Evolutionary conservation across 2,888 invertebrate species (phyloP).

Genomic region (Protodeltote pygarga): DNA sequence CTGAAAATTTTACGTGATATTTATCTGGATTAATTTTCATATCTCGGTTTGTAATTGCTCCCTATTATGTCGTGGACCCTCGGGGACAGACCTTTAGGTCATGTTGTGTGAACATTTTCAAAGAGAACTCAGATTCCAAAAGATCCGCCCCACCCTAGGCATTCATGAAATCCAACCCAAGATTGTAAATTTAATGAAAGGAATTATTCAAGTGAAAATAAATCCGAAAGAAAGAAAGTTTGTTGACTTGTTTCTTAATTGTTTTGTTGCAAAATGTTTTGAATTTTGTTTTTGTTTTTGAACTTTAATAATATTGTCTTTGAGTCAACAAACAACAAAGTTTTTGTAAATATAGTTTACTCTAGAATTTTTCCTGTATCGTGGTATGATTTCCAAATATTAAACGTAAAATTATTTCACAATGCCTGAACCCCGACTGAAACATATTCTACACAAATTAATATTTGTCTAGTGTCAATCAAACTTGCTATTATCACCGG

Average conservation of each 20-base stretch:
- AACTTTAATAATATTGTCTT: no score
- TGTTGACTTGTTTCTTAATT: conserved; percentile 22
- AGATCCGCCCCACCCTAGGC: conserved; percentile 16
- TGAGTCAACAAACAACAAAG: no score
- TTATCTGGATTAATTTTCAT: conserved; percentile 39
- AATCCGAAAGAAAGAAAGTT: conserved; percentile 10
- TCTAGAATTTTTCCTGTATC: no score
- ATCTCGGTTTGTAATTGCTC: conserved; percentile 36
- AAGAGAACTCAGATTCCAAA: conserved; percentile 22
- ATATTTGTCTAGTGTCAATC: no score
- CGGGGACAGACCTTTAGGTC: conserved; percentile 2
- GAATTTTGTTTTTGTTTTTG: no score
- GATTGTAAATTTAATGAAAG: conserved; percentile 42
- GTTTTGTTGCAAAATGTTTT: conserved; percentile 9
- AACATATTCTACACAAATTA: no score
- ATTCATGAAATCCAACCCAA: conserved; percentile 19
- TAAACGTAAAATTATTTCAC: no score
- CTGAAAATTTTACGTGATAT: conserved; percentile 15
- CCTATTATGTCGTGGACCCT: conserved; percentile 8
- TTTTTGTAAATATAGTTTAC: no score
- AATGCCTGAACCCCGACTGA: no score
- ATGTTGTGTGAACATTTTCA: conserved; percentile 22
- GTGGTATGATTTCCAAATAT: no score
- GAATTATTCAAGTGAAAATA: conserved; percentile 29
- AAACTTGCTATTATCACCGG: no score